A percentile compares a stretch with the other conserved stretches of the same genome.
phyloP scores from a whole-genome alignment of 2,888 invertebrate species.

The Eilema griseolum region DNA sequence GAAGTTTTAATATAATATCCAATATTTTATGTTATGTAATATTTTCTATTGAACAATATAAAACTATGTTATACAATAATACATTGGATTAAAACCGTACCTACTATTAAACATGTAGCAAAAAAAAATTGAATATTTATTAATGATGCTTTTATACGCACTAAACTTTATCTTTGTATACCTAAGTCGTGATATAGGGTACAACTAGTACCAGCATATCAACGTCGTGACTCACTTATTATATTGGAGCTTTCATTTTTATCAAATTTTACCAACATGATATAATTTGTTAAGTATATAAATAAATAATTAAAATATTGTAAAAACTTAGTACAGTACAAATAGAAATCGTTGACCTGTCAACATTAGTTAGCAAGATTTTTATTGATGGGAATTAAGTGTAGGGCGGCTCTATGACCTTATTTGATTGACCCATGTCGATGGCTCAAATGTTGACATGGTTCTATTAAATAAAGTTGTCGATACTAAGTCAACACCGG shows the following conservation, averaged over 20 bases:
- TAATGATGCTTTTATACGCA: not conserved
- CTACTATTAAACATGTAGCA: not conserved
- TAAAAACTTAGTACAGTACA: not conserved
- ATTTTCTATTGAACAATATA: not conserved
- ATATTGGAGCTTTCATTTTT: not conserved
- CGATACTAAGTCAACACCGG: not conserved
- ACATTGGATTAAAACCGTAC: not conserved
- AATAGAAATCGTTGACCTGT: not conserved
- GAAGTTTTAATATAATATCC: slow-evolving; percentile 24
- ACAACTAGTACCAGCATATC: not conserved
- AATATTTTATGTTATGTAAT: not conserved
- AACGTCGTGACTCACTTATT: not conserved
- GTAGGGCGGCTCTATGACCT: not conserved
- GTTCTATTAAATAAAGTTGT: not conserved
- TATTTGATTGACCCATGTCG: not conserved
- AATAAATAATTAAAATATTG: not conserved
- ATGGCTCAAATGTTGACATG: not conserved
- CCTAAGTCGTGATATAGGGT: not conserved
- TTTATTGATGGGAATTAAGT: not conserved
- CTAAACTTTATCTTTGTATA: not conserved
- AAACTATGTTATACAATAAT: not conserved
- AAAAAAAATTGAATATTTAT: too few relatives aligned
- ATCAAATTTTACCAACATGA: not conserved
- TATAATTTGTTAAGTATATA: not conserved
- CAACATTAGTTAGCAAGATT: not conserved